A percentile compares a stretch with the other conserved stretches of the same genome.
These are phyloP conservation scores for Yasuhikotakia modesta DNA, from an alignment of 2,797 vertebrate species.

Conservation along the genomic window DNA sequence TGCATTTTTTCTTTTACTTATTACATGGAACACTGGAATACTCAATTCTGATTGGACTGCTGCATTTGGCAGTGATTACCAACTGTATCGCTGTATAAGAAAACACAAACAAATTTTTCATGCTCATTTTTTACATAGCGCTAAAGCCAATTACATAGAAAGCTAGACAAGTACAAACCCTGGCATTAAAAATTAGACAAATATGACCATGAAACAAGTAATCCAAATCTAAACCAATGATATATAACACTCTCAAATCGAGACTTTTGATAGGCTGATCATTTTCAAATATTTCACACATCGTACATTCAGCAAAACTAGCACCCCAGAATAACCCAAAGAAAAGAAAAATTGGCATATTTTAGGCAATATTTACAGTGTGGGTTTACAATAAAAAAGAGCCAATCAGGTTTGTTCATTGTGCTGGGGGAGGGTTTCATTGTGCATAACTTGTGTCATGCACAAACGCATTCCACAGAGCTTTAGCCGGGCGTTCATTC, in stretches of 20 bases:
- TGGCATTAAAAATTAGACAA: background rate
- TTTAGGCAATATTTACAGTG: background rate
- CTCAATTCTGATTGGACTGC: background rate
- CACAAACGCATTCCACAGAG: slow-evolving; percentile 33
- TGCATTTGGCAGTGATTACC: background rate
- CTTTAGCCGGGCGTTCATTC: slow-evolving; percentile 21
- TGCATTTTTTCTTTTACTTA: background rate
- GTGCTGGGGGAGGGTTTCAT: slow-evolving; percentile 1
- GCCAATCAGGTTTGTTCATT: background rate
- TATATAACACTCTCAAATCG: background rate
- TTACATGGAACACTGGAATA: background rate
- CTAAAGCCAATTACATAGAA: background rate
- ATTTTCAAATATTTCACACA: slow-evolving; percentile 43
- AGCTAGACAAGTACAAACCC: background rate
- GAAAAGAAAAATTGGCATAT: background rate
- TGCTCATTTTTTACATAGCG: background rate
- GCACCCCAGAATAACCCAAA: slow-evolving; percentile 4
- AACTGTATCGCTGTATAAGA: background rate
- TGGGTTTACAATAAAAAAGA: slow-evolving; percentile 1
- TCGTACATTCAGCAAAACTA: slow-evolving; percentile 35
- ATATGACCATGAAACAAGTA: background rate
- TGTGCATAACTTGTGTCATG: slow-evolving; percentile 42
- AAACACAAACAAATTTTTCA: too few species aligned
- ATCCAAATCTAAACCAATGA: background rate
- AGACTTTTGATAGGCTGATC: background rate